These are phyloP conservation scores for Atherinosoma microstoma DNA, from an alignment of 2,797 vertebrate genomes.

Conservation along the genomic window DNA sequence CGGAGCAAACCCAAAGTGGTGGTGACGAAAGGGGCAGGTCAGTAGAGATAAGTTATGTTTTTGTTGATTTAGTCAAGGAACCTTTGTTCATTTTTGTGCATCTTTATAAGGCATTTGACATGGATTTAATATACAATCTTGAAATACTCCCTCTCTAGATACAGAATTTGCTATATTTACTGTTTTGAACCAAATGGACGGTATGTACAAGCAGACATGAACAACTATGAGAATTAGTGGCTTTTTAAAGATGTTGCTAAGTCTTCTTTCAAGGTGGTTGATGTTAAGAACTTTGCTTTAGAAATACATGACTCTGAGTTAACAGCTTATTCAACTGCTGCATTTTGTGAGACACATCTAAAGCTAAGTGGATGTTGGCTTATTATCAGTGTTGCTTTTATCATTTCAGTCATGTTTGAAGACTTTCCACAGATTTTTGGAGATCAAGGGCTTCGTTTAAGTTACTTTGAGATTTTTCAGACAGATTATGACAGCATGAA, in stretches of 20 bases:
- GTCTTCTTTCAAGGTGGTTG: neutral
- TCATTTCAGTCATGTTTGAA: constrained; percentile 51
- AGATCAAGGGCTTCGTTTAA: constrained; percentile 48
- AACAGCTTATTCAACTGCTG: constrained; percentile 6
- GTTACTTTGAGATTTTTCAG: constrained; percentile 42
- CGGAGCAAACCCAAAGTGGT: constrained; percentile 96
- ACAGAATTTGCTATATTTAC: neutral
- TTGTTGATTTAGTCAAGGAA: constrained; percentile 13
- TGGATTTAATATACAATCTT: neutral
- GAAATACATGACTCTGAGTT: constrained; percentile 10
- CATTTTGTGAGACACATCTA: constrained; percentile 17
- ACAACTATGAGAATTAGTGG: neutral
- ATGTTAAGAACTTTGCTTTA: constrained; percentile 14
- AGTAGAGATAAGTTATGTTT: constrained; percentile 48
- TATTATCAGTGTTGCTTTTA: constrained; percentile 34
- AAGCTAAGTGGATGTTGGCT: constrained; percentile 33
- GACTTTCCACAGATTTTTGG: constrained; percentile 42
- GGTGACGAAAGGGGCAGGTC: constrained; percentile 95
- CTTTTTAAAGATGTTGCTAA: neutral
- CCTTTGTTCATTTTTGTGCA: neutral
- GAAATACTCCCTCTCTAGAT: neutral
- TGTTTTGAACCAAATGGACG: neutral
- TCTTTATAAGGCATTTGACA: neutral
- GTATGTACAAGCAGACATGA: constrained; percentile 13
- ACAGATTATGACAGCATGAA: constrained; percentile 57